phyloP scores from a whole-genome alignment of 2,888 invertebrate genomes.

The Cheilosia soror region DNA sequence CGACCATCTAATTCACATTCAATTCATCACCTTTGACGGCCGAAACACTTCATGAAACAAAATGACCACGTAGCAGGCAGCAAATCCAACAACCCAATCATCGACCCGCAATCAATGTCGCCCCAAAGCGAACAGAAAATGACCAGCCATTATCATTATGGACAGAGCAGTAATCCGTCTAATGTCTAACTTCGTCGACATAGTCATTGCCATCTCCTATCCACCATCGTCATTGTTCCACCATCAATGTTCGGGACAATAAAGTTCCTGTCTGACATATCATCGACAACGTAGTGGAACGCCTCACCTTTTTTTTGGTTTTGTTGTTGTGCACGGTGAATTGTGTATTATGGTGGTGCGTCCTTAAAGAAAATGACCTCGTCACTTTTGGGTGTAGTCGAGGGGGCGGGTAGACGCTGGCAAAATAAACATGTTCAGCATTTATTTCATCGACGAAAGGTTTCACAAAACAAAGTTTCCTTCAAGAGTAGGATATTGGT shows the following conservation, averaged over 20 bases:
- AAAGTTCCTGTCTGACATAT: constrained; percentile 43
- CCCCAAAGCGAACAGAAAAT: constrained; percentile 45
- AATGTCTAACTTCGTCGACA: constrained; percentile 48
- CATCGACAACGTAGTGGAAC: constrained; percentile 36
- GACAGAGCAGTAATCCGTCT: constrained; percentile 48
- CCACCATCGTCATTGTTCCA: constrained; percentile 13
- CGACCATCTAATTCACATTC: constrained; percentile 43
- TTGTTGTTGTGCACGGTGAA: neutral
- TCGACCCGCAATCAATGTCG: constrained; percentile 50
- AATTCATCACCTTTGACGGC: constrained; percentile 42
- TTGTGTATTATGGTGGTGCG: constrained; percentile 6
- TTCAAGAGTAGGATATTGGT: neutral
- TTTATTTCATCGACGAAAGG: constrained; percentile 53
- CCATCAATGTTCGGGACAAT: constrained; percentile 28
- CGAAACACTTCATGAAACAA: constrained; percentile 42
- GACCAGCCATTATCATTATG: constrained; percentile 59
- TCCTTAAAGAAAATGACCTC: constrained; percentile 40
- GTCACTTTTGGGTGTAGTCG: constrained; percentile 33
- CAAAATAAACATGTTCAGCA: constrained; percentile 53
- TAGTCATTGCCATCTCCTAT: constrained; percentile 16
- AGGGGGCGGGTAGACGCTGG: constrained; percentile 13
- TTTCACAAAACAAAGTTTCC: constrained; percentile 37
- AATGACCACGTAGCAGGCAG: constrained; percentile 41
- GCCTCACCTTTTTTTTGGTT: constrained; percentile 38
- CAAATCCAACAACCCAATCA: constrained; percentile 45